Evolutionary conservation across 2,113 vertebrate genomes (phyloP).

Genomic region (Calyptomena viridis): DNA sequence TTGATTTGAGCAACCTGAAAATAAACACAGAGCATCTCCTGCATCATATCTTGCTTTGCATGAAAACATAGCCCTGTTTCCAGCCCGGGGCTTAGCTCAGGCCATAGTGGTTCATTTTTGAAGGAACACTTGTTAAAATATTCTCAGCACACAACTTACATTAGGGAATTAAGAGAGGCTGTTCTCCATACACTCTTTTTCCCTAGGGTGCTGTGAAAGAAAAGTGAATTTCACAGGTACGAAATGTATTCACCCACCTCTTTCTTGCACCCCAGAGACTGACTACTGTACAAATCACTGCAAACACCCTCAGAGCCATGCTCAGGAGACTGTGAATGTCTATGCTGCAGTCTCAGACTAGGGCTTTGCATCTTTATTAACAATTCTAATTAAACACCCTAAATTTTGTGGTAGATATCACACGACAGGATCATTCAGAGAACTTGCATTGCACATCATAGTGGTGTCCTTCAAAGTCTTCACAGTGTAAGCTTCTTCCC

Average conservation of each 20-base stretch:
- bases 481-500: not conserved
- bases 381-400: not conserved
- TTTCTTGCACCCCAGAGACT: not conserved
- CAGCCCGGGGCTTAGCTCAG: not conserved
- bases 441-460: not conserved
- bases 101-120: not conserved
- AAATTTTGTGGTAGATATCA: not conserved
- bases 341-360: not conserved
- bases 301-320: not conserved
- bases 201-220: not conserved
- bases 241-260: not conserved
- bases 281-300: not conserved
- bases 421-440: not conserved
- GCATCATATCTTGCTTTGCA: not conserved
- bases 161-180: not conserved
- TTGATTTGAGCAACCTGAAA: not conserved
- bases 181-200: not conserved
- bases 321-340: not conserved
- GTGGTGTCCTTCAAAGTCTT: not conserved
- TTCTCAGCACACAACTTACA: not conserved
- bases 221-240: not conserved
- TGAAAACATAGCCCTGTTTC: not conserved
- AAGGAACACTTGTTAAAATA: not conserved
- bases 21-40: not conserved
- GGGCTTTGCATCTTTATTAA: not conserved